phyloP scores from a whole-genome alignment of 2,888 invertebrate species.

The Dolichopus griseipennis region DNA sequence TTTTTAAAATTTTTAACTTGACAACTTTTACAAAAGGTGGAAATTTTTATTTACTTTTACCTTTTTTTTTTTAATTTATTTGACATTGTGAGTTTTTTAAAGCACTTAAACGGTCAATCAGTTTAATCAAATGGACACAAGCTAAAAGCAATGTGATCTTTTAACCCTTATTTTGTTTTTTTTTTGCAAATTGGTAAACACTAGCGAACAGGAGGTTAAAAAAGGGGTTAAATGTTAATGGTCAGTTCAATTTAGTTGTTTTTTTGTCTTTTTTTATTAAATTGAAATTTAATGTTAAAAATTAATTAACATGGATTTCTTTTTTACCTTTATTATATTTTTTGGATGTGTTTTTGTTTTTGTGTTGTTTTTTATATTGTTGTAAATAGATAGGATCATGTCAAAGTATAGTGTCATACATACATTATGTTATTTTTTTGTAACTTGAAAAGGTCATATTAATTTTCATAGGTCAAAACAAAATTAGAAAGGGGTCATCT shows the following conservation, averaged over 20 bases:
- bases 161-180: neutral
- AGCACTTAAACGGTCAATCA: constrained; percentile 3
- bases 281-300: too few relatives aligned
- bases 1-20: neutral
- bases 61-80: neutral
- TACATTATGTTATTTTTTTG: too few relatives aligned
- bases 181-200: neutral
- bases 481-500: too few relatives aligned
- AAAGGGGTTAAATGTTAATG: neutral
- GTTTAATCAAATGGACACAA: neutral
- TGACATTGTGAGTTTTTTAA: neutral
- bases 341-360: too few relatives aligned
- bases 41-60: neutral
- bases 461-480: too few relatives aligned
- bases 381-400: too few relatives aligned
- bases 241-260: neutral
- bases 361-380: too few relatives aligned
- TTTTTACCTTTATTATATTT: too few relatives aligned
- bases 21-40: neutral
- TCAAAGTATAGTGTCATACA: too few relatives aligned
- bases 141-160: neutral
- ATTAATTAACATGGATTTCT: too few relatives aligned
- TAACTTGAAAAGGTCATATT: too few relatives aligned
- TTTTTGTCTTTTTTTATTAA: neutral
- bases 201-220: too few relatives aligned